These are phyloP conservation scores for Syndactyla subalaris DNA, from an alignment of 2,797 vertebrate species.

Conservation along the genomic window DNA sequence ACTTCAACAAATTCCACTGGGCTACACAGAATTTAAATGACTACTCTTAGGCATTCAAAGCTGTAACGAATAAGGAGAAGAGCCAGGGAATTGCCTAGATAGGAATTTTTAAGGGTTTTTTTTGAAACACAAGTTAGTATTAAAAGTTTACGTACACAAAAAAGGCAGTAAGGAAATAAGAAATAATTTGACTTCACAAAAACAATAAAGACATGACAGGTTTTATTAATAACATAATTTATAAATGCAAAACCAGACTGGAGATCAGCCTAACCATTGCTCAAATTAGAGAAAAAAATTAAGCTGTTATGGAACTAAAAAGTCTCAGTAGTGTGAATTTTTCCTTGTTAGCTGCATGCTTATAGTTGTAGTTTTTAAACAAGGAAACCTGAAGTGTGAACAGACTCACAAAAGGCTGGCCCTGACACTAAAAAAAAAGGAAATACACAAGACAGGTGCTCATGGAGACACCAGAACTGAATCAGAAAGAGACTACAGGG, in stretches of 20 bases:
- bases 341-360: not conserved
- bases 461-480: not conserved
- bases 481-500: not conserved
- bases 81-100: not conserved
- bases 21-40: not conserved
- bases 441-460: accelerated
- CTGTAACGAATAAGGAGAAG: not conserved
- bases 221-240: not conserved
- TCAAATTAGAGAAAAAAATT: not conserved
- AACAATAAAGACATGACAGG: not conserved
- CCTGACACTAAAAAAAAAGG: not conserved
- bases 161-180: not conserved
- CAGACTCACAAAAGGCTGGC: not conserved
- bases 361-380: not conserved
- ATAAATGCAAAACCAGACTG: not conserved
- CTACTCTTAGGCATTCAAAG: not conserved
- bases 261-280: not conserved
- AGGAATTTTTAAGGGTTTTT: not conserved
- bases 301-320: not conserved
- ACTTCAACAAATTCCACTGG: not conserved
- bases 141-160: not conserved
- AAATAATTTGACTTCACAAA: not conserved
- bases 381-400: not conserved
- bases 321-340: not conserved
- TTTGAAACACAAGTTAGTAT: not conserved